phyloP scores from a whole-genome alignment of 2,113 vertebrate genomes.

The Sceloporus undulatus region DNA sequence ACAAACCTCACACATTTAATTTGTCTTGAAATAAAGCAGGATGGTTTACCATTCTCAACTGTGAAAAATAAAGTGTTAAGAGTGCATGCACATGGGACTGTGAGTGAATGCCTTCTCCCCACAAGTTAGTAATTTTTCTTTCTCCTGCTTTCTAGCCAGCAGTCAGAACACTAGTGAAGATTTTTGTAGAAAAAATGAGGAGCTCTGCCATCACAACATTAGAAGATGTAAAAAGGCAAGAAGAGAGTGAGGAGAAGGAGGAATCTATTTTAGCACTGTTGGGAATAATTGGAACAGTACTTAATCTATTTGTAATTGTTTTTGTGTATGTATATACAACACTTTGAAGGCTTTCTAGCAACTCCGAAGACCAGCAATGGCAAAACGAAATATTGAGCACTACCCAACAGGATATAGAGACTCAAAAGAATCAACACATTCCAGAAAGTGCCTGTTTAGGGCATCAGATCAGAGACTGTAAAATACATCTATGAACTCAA shows the following conservation, averaged over 20 bases:
- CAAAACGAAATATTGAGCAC: conserved; percentile 62
- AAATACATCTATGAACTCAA: conserved; percentile 50
- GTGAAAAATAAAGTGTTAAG: conserved; percentile 9
- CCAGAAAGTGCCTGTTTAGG: conserved; percentile 61
- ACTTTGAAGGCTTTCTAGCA: conserved; percentile 78
- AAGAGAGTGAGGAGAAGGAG: conserved; percentile 91
- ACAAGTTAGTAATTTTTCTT: conserved; percentile 51
- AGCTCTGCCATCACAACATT: conserved; percentile 85
- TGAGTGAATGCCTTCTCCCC: neutral
- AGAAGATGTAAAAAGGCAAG: conserved; percentile 86
- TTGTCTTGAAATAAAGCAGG: conserved; percentile 29
- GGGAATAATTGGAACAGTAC: conserved; percentile 89
- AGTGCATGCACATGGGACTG: neutral
- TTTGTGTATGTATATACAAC: conserved; percentile 93
- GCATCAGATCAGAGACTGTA: conserved; percentile 50
- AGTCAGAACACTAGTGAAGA: conserved; percentile 79
- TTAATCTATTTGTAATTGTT: conserved; percentile 91
- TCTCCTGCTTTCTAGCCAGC: conserved; percentile 82
- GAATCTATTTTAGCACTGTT: conserved; percentile 90
- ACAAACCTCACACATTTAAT: neutral
- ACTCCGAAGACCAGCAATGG: conserved; percentile 37
- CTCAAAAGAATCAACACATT: conserved; percentile 67
- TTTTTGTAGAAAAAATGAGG: conserved; percentile 85
- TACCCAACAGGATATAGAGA: conserved; percentile 38
- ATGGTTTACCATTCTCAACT: conserved; percentile 29